Evolutionary conservation across 2,888 invertebrate genomes (phyloP).

Genomic region (Mesorhabditis sp.): DNA sequence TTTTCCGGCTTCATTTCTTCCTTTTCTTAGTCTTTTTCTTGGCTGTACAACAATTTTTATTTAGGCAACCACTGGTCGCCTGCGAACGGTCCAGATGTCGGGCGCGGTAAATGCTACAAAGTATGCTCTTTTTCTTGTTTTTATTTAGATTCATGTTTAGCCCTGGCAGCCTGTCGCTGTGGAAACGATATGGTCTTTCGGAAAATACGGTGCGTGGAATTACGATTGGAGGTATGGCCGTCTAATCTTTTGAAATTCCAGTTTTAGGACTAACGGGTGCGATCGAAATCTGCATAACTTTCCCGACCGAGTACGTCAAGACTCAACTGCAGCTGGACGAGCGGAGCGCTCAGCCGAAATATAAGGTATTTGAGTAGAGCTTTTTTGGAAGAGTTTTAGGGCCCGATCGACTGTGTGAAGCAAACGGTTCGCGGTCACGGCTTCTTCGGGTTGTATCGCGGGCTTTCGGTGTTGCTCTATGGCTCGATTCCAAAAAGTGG

Average conservation of each 20-base stretch:
- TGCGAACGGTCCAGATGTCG: no score
- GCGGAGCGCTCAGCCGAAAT: conserved; percentile 71
- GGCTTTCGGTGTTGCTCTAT: conserved; percentile 88
- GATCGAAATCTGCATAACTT: conserved; percentile 98
- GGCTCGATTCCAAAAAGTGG: conserved; percentile 91
- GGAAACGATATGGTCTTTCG: conserved; percentile 42
- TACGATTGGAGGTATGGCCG: conserved; percentile 72
- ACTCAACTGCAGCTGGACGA: conserved; percentile 97
- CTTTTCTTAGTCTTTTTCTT: no score
- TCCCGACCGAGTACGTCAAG: conserved; percentile 98
- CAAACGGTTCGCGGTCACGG: conserved; percentile 85
- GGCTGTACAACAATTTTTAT: no score
- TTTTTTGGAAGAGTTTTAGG: conserved; percentile 23
- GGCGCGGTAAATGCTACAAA: no score
- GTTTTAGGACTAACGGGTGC: conserved; percentile 72
- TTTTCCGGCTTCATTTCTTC: no score
- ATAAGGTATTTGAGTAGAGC: conserved; percentile 61
- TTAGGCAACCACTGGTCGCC: no score
- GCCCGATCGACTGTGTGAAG: conserved; percentile 61
- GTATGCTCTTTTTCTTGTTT: no score
- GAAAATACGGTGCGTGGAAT: conserved; percentile 81
- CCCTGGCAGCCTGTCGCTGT: conserved; percentile 24
- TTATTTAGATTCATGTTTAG: no score
- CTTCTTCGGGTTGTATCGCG: conserved; percentile 85
- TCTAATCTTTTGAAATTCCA: no score